phyloP scores from a whole-genome alignment of 2,797 vertebrate species.

The Clamator glandarius region DNA sequence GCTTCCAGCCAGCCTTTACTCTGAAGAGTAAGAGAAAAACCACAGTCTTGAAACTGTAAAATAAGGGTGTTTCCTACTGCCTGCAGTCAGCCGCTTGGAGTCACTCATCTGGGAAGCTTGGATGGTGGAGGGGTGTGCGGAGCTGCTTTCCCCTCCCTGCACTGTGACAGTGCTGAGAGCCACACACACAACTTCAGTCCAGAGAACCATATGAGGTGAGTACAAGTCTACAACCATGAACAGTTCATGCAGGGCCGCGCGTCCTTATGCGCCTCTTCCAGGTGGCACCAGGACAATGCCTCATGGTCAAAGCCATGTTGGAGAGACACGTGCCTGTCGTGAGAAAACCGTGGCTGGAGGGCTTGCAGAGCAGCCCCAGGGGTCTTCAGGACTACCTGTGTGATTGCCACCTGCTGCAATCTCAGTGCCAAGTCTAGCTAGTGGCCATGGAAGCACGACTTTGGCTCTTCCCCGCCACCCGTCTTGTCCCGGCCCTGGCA shows the following conservation, averaged over 20 bases:
- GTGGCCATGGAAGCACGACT: fast-evolving
- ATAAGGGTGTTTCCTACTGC: background rate
- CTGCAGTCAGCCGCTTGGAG: background rate
- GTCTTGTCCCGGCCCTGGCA: fast-evolving
- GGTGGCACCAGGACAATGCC: background rate
- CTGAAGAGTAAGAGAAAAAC: background rate
- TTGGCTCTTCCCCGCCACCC: fast-evolving
- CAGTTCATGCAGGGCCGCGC: fast-evolving
- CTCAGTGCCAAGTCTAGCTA: background rate
- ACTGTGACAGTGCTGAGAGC: background rate
- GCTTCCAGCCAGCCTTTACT: background rate
- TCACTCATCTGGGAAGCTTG: background rate
- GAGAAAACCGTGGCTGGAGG: background rate
- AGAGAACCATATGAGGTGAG: background rate
- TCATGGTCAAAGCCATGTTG: background rate
- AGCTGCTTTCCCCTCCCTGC: background rate
- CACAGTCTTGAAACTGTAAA: background rate
- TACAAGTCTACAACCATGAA: background rate
- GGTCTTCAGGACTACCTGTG: background rate
- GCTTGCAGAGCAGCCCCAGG: fast-evolving
- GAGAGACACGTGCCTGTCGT: fast-evolving
- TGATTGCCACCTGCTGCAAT: background rate
- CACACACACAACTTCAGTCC: fast-evolving
- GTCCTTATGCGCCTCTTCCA: background rate
- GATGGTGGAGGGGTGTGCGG: fast-evolving